Evolutionary conservation across 2,888 invertebrate genomes (phyloP).

Genomic region (Drosophila falleni): DNA sequence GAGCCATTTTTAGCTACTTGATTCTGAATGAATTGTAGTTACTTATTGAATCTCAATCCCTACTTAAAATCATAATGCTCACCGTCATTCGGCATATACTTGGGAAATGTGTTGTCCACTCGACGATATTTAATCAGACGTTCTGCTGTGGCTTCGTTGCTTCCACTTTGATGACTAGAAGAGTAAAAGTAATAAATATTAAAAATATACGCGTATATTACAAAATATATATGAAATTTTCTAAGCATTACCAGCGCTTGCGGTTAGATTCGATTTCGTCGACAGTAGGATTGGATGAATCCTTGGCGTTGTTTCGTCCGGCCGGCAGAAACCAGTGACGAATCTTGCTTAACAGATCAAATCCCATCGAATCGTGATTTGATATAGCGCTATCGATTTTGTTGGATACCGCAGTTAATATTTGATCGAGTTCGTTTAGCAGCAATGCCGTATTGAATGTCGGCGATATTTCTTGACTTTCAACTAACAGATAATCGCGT

Average conservation of each 20-base stretch:
- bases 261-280: slow-evolving; percentile 1
- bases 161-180: slow-evolving; percentile 10
- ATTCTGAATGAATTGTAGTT: no score
- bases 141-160: slow-evolving; percentile 5
- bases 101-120: slow-evolving; percentile 69
- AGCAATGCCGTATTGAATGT: neutral
- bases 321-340: slow-evolving; percentile 53
- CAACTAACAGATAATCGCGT: slow-evolving; percentile 32
- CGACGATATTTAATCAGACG: slow-evolving; percentile 62
- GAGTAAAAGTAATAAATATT: neutral
- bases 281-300: slow-evolving; percentile 30
- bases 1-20: no score
- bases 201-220: neutral
- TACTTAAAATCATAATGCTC: slow-evolving; percentile 12
- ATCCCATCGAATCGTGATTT: slow-evolving; percentile 76
- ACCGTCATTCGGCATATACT: slow-evolving; percentile 66
- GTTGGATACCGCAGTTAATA: slow-evolving; percentile 8
- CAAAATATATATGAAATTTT: neutral
- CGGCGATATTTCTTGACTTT: neutral
- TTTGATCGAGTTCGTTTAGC: slow-evolving; percentile 23
- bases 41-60: neutral
- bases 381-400: slow-evolving; percentile 13
- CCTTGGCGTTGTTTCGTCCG: slow-evolving; percentile 47
- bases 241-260: slow-evolving; percentile 41
- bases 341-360: slow-evolving; percentile 75